Conservation (phyloP, 2,113 vertebrate genomes). For the Caracal caracal region DNA sequence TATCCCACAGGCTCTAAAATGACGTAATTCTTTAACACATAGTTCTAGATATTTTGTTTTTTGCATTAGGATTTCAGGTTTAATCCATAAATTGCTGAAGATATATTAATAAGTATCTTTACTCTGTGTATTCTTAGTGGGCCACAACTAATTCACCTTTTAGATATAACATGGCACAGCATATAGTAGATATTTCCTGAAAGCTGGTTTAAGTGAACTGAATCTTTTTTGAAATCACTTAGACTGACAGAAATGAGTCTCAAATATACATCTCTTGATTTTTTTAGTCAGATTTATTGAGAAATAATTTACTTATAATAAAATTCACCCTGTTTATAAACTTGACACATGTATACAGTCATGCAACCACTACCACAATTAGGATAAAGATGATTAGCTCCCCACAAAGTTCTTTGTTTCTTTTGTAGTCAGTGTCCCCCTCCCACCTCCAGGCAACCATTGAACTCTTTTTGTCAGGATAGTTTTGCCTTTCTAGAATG, state of each 20-base stretch:
- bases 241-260: not conserved
- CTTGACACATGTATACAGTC: not conserved
- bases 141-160: not conserved
- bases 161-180: not conserved
- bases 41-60: constrained; percentile 5
- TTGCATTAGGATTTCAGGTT: not conserved
- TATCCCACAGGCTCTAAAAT: not conserved
- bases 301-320: not conserved
- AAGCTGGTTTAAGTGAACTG: not conserved
- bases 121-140: not conserved
- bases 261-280: not conserved
- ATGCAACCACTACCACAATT: not conserved
- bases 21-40: not conserved
- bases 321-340: not conserved
- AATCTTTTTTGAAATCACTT: not conserved
- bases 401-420: not conserved
- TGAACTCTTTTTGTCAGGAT: not conserved
- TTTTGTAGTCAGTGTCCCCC: not conserved
- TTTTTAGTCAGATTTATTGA: not conserved
- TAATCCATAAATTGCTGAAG: not conserved
- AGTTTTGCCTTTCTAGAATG: not conserved
- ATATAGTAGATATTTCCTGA: not conserved
- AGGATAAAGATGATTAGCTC: not conserved
- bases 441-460: not conserved
- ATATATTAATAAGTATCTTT: constrained; percentile 7